Base-by-base conservation (phyloP, 2,888 invertebrate species). In the Itoplectis maculator region DNA sequence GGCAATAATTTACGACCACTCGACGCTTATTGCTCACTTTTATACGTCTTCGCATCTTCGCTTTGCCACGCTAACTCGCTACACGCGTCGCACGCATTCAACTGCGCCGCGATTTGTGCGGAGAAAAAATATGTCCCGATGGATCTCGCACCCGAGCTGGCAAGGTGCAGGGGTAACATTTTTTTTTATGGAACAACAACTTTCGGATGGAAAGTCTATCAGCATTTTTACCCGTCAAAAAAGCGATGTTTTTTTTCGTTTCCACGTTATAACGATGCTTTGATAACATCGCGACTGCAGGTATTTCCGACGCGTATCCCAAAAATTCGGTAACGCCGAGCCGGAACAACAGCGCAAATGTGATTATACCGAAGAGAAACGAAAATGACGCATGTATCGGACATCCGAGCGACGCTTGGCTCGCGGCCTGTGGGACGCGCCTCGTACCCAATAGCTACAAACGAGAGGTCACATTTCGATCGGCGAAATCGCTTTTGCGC, bases 381-480 rank as follows among this genome's bases (percentile, higher is more conserved):
- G 59, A 59, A 56, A 45, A 72, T 59, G 45, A 72, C 35, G 59
- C 29, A 29, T 35, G 72, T 35, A 20, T 59, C 72, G 29, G 72
- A 45, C 72, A 15, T 42, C 42, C 47, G 23, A 29, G 72, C 8
- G 8, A 70, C 29, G 56, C 42, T 11, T 45, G 29, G 9, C 6
- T 15, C 8, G n/a, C 15, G 7, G n/a, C n/a, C n/a, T n/a, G n/a
- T n/a, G n/a, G n/a, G n/a, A n/a, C n/a, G n/a, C n/a, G n/a, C n/a
- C n/a, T n/a, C n/a, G n/a, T n/a, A n/a, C n/a, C n/a, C n/a, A n/a
- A n/a, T n/a, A n/a, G n/a, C n/a, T n/a, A n/a, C n/a, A n/a, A n/a
- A 20, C 29, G 18, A 65, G 13, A 65, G 40, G 18, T 45, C n/a
- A 47, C 11, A 45, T 47, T 45, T 59, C 47, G 29, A 72, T 29